phyloP scores from a whole-genome alignment of 2,113 vertebrate species.

The Phrynocephalus versicolor region DNA sequence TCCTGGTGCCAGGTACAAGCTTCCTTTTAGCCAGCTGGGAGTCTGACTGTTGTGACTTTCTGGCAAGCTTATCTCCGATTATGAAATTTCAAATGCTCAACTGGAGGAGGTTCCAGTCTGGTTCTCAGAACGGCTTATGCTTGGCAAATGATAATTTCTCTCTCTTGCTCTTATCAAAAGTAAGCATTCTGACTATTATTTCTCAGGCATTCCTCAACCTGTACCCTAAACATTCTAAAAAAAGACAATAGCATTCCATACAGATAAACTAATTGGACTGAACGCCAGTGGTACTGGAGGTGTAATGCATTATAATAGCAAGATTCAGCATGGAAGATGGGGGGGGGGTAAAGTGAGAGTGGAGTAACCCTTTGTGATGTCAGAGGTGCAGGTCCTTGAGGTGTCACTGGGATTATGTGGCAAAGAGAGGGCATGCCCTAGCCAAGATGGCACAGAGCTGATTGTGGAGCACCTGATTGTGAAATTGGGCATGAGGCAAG shows the following conservation, averaged over 20 bases:
- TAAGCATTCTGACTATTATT: background rate
- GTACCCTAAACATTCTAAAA: background rate
- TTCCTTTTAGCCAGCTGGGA: constrained; percentile 41
- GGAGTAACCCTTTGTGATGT: too few species aligned
- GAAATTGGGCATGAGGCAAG: too few species aligned
- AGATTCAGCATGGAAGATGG: too few species aligned
- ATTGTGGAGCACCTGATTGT: too few species aligned
- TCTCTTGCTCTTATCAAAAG: background rate
- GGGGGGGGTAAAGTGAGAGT: too few species aligned
- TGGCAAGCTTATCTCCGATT: constrained; percentile 43
- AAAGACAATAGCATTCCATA: background rate
- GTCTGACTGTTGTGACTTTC: constrained; percentile 28
- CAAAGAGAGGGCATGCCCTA: too few species aligned
- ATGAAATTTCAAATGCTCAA: constrained; percentile 29
- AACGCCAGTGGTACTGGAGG: background rate
- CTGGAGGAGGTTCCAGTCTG: constrained; percentile 34
- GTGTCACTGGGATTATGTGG: too few species aligned
- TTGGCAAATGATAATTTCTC: constrained; percentile 23
- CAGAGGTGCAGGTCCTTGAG: too few species aligned
- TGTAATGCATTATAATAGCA: too few species aligned
- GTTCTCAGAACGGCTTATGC: constrained; percentile 24
- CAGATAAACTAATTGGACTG: background rate
- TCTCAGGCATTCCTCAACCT: background rate
- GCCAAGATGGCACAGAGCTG: too few species aligned
- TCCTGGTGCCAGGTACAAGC: constrained; percentile 24